Evolutionary conservation across 2,113 vertebrate genomes (phyloP), one percentile per base, ranked within the genome.

Genomic region (Polyodon spathula): DNA sequence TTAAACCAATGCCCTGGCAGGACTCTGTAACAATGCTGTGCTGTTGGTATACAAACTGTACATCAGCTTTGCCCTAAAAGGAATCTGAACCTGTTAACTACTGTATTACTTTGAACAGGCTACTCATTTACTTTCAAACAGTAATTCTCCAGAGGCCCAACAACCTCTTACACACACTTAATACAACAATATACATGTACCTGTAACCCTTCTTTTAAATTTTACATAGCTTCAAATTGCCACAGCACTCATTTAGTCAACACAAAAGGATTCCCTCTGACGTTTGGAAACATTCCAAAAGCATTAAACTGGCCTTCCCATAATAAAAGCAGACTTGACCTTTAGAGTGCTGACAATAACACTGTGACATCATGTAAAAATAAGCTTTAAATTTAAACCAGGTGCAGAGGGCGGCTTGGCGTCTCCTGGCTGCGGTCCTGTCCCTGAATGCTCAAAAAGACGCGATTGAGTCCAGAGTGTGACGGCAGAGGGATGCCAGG

Each of bases 281-380:
- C 40, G 53, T 50, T 48, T 43, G 37, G 38, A 39, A 17, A 60
- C 37, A 40, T 37, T 51, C 37, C 40, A 17, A 41, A 27, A 38
- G 27, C 43, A 38, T 51, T 14, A 37, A 46, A 57, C 39, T 5
- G 8, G n/a, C 16, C 38, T 4, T 40, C 41, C 40, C 17, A 52
- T 54, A 69, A 62, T 37, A 54, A 58, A 53, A 59, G 17, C 84
- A 71, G 68, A 78, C 76, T 66, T 77, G 79, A 83, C 81, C 83
- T 81, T 78, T 55, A 8, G 76, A 0, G 40, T 60, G 76, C 80
- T 84, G 84, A 87, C 78, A 84, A 82, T 77, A 76, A 59, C 68
- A 72, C 65, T 73, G 84, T 86, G 86, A 86, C 84, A 82, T 81
- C 79, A 82, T 73, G 77, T 78, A 79, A 76, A 86, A 86, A 86